phyloP scores from a whole-genome alignment of 2,113 vertebrate genomes.

The Archocentrus centrarchus region DNA sequence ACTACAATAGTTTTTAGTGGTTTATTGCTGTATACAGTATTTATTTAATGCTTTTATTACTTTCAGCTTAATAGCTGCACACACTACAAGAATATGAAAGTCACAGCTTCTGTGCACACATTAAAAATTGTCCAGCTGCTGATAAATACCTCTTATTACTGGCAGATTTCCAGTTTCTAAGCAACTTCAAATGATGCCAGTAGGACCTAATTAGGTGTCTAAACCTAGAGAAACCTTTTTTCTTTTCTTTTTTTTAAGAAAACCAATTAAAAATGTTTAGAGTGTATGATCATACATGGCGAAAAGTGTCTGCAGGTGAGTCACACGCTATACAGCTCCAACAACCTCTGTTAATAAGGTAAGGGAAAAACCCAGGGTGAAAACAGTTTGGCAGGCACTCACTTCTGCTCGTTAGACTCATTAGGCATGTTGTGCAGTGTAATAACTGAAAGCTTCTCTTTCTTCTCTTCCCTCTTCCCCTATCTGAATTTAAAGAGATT shows the following conservation, averaged over 20 bases:
- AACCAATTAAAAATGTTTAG: neutral
- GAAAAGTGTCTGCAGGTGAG: neutral
- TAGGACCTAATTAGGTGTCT: conserved; percentile 1
- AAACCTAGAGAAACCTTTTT: neutral
- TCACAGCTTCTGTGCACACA: neutral
- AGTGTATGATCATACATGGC: neutral
- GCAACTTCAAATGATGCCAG: neutral
- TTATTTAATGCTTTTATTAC: conserved; percentile 24
- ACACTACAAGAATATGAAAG: neutral
- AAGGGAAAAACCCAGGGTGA: neutral
- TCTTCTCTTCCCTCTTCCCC: neutral
- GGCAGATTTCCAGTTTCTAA: neutral
- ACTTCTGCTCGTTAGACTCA: conserved; percentile 10
- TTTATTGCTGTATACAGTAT: neutral
- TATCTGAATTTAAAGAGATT: neutral
- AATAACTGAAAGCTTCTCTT: neutral
- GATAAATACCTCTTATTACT: conserved; percentile 1
- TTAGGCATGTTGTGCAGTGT: neutral
- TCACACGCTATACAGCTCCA: neutral
- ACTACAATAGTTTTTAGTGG: neutral
- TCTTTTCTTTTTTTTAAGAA: neutral
- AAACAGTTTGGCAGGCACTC: neutral
- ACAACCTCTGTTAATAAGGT: neutral
- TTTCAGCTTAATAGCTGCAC: neutral
- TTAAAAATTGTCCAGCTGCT: neutral